Evolutionary conservation across 30 jellyfish, hydroid and myxozoan species (phyloP).

Genomic region (Cassiopea xamachana): DNA sequence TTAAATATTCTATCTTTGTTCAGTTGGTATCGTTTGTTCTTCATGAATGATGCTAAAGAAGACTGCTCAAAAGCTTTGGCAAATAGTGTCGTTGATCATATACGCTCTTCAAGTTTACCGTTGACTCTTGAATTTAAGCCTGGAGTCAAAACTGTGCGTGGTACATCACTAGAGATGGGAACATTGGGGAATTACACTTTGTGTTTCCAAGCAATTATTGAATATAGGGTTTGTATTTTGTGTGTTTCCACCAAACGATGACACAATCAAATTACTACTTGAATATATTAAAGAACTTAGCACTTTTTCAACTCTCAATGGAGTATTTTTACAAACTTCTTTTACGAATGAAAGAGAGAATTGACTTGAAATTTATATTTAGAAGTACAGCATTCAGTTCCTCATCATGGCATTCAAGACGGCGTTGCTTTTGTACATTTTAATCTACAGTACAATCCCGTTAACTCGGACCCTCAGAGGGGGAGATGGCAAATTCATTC

Average conservation of each 20-base stretch:
- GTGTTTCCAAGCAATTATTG: conserved; percentile 72
- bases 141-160: conserved; percentile 10
- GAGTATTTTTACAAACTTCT: background rate
- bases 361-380: too few relatives aligned
- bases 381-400: too few relatives aligned
- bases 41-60: background rate
- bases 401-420: too few relatives aligned
- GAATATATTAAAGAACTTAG: too few relatives aligned
- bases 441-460: too few relatives aligned
- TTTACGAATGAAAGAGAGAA: too few relatives aligned
- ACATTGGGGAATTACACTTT: conserved; percentile 60
- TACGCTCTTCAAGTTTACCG: conserved; percentile 26
- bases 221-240: conserved; percentile 11
- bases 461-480: too few relatives aligned
- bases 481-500: too few relatives aligned
- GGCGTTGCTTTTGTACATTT: too few relatives aligned
- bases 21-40: conserved; percentile 14
- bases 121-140: conserved; percentile 13
- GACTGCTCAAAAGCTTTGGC: background rate
- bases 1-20: background rate
- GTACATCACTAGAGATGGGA: conserved; percentile 1
- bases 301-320: background rate
- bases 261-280: too few relatives aligned
- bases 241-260: too few relatives aligned
- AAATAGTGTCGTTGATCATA: background rate